These are phyloP conservation scores for Drosophila chauvacae DNA, from an alignment of 1,140 invertebrate genomes.

Conservation along the genomic window DNA sequence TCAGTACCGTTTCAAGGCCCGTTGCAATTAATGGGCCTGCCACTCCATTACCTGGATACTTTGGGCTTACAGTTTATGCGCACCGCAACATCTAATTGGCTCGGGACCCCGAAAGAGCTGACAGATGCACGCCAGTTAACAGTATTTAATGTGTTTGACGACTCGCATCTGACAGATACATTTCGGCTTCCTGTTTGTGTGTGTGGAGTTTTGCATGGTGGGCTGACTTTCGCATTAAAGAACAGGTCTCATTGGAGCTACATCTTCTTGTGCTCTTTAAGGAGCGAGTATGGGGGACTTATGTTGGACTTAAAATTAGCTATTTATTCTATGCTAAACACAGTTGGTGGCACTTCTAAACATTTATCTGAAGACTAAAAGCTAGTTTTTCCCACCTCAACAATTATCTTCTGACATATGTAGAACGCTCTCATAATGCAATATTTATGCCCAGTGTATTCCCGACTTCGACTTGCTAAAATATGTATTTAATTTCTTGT, in stretches of 20 bases:
- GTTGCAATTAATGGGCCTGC: slow-evolving; percentile 71
- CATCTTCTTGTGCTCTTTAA: not conserved
- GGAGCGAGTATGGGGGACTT: not conserved
- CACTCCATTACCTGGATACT: slow-evolving; percentile 24
- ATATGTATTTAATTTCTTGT: slow-evolving; percentile 29
- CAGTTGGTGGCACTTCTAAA: not conserved
- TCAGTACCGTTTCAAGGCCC: slow-evolving; percentile 67
- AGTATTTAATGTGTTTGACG: slow-evolving; percentile 52
- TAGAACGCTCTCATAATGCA: not conserved
- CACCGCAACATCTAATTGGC: slow-evolving; percentile 46
- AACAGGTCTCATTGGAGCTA: slow-evolving; percentile 6
- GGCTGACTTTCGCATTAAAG: slow-evolving; percentile 21
- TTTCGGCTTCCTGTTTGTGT: slow-evolving; percentile 44
- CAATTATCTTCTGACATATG: too few relatives aligned
- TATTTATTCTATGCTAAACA: not conserved
- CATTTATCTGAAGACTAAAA: not conserved
- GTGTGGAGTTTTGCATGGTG: slow-evolving; percentile 66
- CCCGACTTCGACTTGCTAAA: slow-evolving; percentile 14
- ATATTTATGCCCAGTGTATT: slow-evolving; percentile 8
- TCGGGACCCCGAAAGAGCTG: slow-evolving; percentile 3
- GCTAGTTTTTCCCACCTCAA: not conserved
- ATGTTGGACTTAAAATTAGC: not conserved
- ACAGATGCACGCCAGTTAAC: slow-evolving; percentile 49
- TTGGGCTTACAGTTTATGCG: slow-evolving; percentile 31
- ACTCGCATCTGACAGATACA: slow-evolving; percentile 63